Conservation (phyloP, 2,797 vertebrate genomes). For the Oophaga sylvatica region DNA sequence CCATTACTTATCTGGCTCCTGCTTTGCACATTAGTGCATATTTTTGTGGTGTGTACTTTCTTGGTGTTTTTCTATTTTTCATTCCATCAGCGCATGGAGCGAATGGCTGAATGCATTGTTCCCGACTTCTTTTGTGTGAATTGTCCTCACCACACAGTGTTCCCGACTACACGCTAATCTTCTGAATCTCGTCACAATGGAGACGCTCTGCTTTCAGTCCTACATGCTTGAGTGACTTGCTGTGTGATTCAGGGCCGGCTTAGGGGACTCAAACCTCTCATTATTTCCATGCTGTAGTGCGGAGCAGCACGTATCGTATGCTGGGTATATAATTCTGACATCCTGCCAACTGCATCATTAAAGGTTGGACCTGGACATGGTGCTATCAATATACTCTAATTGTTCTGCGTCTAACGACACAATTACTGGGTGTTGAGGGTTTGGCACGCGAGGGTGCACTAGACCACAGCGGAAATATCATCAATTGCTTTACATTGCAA, state of each 20-base stretch:
- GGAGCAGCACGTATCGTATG: conserved; percentile 7
- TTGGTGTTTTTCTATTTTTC: not conserved
- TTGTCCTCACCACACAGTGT: not conserved
- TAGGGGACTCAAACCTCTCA: conserved; percentile 9
- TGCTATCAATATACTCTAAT: not conserved
- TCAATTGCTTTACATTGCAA: too few species aligned
- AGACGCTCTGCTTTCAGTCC: conserved; percentile 15
- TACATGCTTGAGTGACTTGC: not conserved
- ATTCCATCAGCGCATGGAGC: not conserved
- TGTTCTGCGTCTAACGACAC: not conserved
- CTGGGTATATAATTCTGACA: not conserved
- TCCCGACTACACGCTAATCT: not conserved
- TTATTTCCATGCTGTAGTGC: conserved; percentile 24
- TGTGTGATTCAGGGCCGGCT: conserved; percentile 10
- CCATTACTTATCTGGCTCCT: not conserved
- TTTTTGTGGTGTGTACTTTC: not conserved
- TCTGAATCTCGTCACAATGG: not conserved
- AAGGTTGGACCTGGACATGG: not conserved
- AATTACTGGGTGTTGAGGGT: not conserved
- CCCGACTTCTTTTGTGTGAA: not conserved
- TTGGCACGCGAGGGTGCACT: not conserved
- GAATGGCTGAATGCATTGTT: conserved; percentile 1
- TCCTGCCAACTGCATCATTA: conserved; percentile 9
- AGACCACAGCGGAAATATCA: not conserved
- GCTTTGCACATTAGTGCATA: not conserved